phyloP scores from a whole-genome alignment of 2,888 invertebrate genomes.

The Drosophila stalkeri region DNA sequence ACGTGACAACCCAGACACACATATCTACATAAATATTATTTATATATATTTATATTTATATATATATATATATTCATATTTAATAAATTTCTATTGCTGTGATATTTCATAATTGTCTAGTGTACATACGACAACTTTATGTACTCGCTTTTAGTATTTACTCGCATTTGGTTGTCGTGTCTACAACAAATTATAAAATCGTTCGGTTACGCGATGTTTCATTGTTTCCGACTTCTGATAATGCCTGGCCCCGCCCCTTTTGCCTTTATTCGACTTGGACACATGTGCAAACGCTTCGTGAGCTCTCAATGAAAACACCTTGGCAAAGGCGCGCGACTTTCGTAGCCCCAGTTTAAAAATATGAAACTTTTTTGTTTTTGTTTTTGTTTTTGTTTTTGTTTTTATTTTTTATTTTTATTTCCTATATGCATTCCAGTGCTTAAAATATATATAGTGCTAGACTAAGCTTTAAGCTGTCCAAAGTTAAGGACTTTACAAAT shows the following conservation, averaged over 20 bases:
- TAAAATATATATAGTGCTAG: neutral
- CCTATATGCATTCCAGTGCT: constrained; percentile 27
- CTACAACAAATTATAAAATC: constrained; percentile 61
- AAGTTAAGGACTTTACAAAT: neutral
- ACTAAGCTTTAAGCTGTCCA: neutral
- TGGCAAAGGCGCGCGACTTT: constrained; percentile 24
- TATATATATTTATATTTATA: too few relatives aligned
- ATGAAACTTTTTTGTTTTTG: neutral
- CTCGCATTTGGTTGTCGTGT: constrained; percentile 27
- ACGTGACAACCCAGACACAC: constrained; percentile 47
- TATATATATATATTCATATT: constrained; percentile 24
- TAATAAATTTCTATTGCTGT: constrained; percentile 35
- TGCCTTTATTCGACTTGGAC: neutral
- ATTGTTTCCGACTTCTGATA: constrained; percentile 47
- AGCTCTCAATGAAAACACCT: constrained; percentile 47
- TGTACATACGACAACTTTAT: constrained; percentile 30
- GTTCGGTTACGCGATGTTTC: constrained; percentile 68
- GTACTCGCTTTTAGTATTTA: constrained; percentile 18
- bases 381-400: too few relatives aligned
- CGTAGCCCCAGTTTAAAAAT: constrained; percentile 21
- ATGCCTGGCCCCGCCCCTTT: constrained; percentile 20
- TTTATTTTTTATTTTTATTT: neutral
- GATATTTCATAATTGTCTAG: constrained; percentile 39
- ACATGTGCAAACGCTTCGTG: constrained; percentile 35
- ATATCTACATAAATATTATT: neutral